Evolutionary conservation across 2,888 invertebrate species (phyloP).

Genomic region (Falcaria lacertinaria): DNA sequence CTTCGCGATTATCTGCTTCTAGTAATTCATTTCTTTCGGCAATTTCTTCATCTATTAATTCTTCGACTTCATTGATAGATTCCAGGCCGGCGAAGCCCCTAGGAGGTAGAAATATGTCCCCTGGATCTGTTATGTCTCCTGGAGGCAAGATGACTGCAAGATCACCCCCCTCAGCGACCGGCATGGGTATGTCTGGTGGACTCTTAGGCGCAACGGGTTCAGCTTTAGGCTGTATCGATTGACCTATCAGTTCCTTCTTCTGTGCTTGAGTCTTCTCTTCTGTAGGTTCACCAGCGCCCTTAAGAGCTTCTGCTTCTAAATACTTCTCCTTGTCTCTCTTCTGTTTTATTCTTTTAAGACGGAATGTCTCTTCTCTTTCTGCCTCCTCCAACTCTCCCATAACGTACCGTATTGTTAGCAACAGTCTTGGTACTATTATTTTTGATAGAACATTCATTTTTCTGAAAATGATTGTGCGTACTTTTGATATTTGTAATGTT

Average conservation of each 20-base stretch:
- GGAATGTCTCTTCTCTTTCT: constrained; percentile 15
- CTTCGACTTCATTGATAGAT: background rate
- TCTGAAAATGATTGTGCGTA: constrained; percentile 8
- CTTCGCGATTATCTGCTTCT: no score
- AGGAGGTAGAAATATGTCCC: background rate
- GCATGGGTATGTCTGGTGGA: background rate
- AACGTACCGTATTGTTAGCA: constrained; percentile 6
- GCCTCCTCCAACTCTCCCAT: constrained; percentile 8
- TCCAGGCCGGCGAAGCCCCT: background rate
- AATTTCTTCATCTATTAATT: background rate
- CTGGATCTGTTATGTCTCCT: background rate
- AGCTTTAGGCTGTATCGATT: background rate
- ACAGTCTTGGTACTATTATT: constrained; percentile 8
- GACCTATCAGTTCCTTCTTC: background rate
- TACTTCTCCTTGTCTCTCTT: background rate
- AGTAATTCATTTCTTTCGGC: background rate
- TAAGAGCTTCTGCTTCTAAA: background rate
- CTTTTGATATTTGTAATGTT: constrained; percentile 10
- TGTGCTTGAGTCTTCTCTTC: background rate
- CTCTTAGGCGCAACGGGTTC: background rate
- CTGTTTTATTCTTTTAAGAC: constrained; percentile 10
- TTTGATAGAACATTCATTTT: constrained; percentile 7
- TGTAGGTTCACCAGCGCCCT: background rate
- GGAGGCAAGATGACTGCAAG: background rate
- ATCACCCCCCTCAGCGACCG: background rate